A percentile compares a stretch with the other conserved stretches of the same genome.
These are phyloP conservation scores for Thymelicus lineola DNA, from an alignment of 2,888 invertebrate species.

Conservation along the genomic window DNA sequence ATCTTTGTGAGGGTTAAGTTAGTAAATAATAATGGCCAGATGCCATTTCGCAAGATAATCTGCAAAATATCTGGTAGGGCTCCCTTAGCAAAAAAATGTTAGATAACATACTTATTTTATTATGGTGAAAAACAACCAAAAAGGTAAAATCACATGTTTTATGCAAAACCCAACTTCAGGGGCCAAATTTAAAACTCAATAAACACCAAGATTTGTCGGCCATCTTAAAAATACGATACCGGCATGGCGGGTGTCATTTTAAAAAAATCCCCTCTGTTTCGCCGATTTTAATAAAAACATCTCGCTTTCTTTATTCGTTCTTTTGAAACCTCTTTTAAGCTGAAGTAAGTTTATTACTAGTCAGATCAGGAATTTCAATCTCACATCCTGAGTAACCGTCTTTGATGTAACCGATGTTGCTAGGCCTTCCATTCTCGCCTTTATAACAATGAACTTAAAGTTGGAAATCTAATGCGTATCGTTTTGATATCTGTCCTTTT, in stretches of 20 bases:
- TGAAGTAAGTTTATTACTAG: slow-evolving; percentile 81
- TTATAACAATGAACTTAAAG: slow-evolving; percentile 48
- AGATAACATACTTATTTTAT: background rate
- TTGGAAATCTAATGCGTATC: slow-evolving; percentile 46
- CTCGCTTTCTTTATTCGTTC: slow-evolving; percentile 75
- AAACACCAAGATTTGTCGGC: slow-evolving; percentile 69
- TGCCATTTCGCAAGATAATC: too few species aligned
- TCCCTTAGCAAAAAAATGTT: background rate
- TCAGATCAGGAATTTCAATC: slow-evolving; percentile 83
- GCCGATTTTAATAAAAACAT: slow-evolving; percentile 74
- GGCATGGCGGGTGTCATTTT: slow-evolving; percentile 63
- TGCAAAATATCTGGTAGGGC: too few species aligned
- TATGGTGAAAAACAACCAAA: background rate
- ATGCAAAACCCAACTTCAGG: slow-evolving; percentile 49
- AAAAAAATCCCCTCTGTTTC: slow-evolving; percentile 68
- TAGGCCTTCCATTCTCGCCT: slow-evolving; percentile 46
- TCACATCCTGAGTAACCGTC: slow-evolving; percentile 76
- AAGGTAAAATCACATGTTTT: slow-evolving; percentile 40
- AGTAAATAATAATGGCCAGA: too few species aligned
- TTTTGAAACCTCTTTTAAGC: slow-evolving; percentile 77
- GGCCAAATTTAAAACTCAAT: slow-evolving; percentile 66
- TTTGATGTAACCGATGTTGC: slow-evolving; percentile 71
- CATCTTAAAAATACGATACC: slow-evolving; percentile 58
- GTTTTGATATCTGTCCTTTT: slow-evolving; percentile 43
- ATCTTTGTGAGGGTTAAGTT: too few species aligned